phyloP scores from a whole-genome alignment of 2,888 invertebrate species.

The Troilus luridus region DNA sequence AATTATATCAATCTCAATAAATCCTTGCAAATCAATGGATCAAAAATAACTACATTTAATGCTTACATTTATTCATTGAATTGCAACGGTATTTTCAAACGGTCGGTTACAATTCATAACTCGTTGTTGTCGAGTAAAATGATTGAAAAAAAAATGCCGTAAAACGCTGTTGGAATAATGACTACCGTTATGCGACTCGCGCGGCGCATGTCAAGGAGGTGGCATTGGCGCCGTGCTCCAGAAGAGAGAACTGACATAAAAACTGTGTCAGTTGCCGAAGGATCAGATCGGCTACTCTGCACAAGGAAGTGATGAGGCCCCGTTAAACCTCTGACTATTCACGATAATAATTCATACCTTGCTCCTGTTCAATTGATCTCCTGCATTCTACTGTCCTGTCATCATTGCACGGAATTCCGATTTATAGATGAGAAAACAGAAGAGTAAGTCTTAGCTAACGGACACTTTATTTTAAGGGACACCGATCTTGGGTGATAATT shows the following conservation, averaged over 20 bases:
- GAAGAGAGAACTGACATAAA: background rate
- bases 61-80: background rate
- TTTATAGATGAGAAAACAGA: background rate
- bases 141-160: background rate
- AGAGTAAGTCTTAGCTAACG: no score
- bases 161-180: background rate
- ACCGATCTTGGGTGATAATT: no score
- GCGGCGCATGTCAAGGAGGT: background rate
- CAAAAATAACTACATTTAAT: background rate
- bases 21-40: no score
- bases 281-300: background rate
- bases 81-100: background rate
- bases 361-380: background rate
- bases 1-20: no score
- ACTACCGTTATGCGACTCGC: no score
- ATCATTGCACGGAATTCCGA: background rate
- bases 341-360: background rate
- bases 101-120: background rate
- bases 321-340: background rate
- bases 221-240: background rate
- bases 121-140: background rate
- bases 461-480: no score
- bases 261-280: background rate
- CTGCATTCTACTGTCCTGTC: background rate
- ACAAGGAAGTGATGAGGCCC: background rate